A percentile compares a stretch with the other conserved stretches of the same genome.
Evolutionary conservation across 2,888 invertebrate species (phyloP).

Genomic region (Agonopterix heracliana): DNA sequence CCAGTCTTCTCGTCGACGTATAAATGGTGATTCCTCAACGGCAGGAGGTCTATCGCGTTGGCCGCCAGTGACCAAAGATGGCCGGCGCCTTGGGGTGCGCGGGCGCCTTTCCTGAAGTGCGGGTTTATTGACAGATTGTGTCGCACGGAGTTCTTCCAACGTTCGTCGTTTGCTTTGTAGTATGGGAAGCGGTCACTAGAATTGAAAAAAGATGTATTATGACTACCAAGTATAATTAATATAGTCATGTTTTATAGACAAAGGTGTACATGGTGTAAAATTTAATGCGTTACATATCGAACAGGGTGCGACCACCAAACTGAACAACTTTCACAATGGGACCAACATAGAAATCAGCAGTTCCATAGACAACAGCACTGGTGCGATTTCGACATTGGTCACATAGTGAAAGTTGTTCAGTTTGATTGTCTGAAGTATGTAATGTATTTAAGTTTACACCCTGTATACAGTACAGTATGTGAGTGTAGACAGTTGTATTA

Average conservation of each 20-base stretch:
- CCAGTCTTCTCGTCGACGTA: constrained; percentile 34
- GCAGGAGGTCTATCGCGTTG: constrained; percentile 64
- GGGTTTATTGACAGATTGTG: constrained; percentile 95
- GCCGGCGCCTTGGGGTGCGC: constrained; percentile 91
- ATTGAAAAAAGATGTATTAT: constrained; percentile 12
- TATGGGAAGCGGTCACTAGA: constrained; percentile 90
- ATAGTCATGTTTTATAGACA: background rate
- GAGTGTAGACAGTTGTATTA: too few relatives aligned
- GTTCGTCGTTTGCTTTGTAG: constrained; percentile 92
- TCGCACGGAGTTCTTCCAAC: constrained; percentile 95
- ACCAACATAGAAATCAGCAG: too few relatives aligned
- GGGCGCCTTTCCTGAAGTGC: constrained; percentile 90
- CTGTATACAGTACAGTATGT: too few relatives aligned
- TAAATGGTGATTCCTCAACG: constrained; percentile 37
- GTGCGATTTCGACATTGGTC: too few relatives aligned
- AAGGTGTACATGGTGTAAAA: too few relatives aligned
- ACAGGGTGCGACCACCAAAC: too few relatives aligned
- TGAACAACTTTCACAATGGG: too few relatives aligned
- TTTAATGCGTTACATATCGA: too few relatives aligned
- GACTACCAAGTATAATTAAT: background rate
- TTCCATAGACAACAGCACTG: too few relatives aligned
- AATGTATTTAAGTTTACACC: too few relatives aligned
- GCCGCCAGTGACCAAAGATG: constrained; percentile 92
- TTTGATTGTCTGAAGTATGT: too few relatives aligned
- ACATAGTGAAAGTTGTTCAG: too few relatives aligned